These are phyloP conservation scores for Magallana nippona DNA, from an alignment of 2,888 invertebrate species.

Conservation along the genomic window DNA sequence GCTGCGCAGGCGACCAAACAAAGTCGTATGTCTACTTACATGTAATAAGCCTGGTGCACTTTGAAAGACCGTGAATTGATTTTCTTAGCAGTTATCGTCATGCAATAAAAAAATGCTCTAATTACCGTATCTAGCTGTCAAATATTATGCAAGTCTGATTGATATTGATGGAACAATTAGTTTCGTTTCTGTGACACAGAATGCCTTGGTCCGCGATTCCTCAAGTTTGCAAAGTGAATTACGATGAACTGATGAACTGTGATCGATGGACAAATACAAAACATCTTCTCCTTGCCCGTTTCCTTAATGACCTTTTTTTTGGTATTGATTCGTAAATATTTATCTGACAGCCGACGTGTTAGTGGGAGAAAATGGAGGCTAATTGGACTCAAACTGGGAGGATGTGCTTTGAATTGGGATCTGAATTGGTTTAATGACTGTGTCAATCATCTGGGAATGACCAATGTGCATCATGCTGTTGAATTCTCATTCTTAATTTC, in stretches of 20 bases:
- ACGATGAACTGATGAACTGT: slow-evolving; percentile 32
- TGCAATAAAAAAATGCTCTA: slow-evolving; percentile 16
- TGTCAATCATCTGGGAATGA: too few species aligned
- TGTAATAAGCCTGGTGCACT: background rate
- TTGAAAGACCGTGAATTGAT: background rate
- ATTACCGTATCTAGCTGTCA: slow-evolving; percentile 28
- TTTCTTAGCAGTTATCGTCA: background rate
- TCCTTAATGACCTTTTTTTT: slow-evolving; percentile 11
- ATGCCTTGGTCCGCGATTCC: background rate
- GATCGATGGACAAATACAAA: slow-evolving; percentile 22
- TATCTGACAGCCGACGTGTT: slow-evolving; percentile 2
- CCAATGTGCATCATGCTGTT: too few species aligned
- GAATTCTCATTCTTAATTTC: too few species aligned
- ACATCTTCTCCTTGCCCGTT: slow-evolving; percentile 22
- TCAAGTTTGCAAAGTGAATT: slow-evolving; percentile 35
- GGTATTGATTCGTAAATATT: slow-evolving; percentile 25
- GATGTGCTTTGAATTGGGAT: background rate
- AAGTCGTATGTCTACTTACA: background rate
- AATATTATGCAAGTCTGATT: slow-evolving; percentile 26
- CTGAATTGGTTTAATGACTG: background rate
- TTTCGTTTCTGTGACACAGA: background rate
- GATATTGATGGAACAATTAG: slow-evolving; percentile 33
- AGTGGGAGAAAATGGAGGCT: background rate
- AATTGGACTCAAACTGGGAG: slow-evolving; percentile 8
- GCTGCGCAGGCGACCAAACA: background rate